phyloP scores from a whole-genome alignment of 2,797 vertebrate species.

The Cossypha niveicapilla region DNA sequence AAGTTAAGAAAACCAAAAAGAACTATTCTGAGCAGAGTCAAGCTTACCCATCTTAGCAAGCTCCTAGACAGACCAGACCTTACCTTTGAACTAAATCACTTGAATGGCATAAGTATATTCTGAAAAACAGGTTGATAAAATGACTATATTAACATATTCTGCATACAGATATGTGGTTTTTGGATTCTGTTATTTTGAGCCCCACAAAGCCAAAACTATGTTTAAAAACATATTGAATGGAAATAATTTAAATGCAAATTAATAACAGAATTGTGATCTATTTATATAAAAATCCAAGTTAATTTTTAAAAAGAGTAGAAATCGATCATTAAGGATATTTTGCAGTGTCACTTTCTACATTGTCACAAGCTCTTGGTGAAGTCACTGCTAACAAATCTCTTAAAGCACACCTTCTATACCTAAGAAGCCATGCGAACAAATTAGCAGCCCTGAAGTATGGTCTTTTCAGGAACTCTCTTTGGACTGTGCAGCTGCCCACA shows the following conservation, averaged over 20 bases:
- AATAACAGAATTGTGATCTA: neutral
- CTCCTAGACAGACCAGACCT: neutral
- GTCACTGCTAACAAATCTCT: neutral
- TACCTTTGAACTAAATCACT: neutral
- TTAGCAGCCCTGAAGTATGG: neutral
- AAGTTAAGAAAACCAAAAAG: neutral
- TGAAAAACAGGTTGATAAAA: neutral
- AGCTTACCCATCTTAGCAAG: neutral
- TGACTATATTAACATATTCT: neutral
- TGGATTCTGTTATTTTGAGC: neutral
- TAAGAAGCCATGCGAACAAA: neutral
- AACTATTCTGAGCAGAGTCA: neutral
- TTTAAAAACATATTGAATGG: neutral
- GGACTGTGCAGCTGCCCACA: neutral
- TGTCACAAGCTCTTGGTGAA: neutral
- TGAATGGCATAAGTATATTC: neutral
- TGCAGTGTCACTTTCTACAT: neutral
- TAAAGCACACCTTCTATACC: neutral
- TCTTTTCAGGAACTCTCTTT: neutral
- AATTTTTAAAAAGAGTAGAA: neutral
- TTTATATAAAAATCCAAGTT: neutral
- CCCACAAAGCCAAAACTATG: neutral
- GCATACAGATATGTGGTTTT: neutral
- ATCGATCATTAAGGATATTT: neutral
- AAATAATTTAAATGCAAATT: neutral